Base-by-base conservation (phyloP, 2,888 invertebrate genomes). In the Megastigmus dorsalis region DNA sequence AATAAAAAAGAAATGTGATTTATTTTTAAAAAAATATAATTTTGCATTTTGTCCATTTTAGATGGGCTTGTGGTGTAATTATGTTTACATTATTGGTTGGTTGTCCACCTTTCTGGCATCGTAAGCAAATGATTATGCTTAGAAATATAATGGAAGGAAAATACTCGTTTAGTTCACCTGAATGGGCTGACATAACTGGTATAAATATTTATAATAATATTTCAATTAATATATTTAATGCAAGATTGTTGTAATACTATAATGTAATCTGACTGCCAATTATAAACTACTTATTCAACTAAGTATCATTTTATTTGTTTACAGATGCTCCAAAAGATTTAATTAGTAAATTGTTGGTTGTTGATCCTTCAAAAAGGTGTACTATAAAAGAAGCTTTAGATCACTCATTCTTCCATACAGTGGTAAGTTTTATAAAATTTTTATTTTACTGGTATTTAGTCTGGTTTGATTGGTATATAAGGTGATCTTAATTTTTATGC, bases 31-130 rank as follows among this genome's bases (percentile, higher is more conserved):
- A 57, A 45, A 3, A 36, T 66, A 23, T 50, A n/a, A 65, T 69
- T 20, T 55, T n/a, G 30, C 13, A 9, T 23, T 50, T 67, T 43
- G 36, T 73, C 33, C 36, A 63, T 78, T 81, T 67, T 89, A 97
- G 96, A 85, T 97, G 98, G 98, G 98, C 98, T 9, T 97, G 97
- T 88, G 98, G 99, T 71, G 99, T 99, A 76, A 98, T 99, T 82
- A 98, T 99, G 98, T 99, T 97, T 87, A 99, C 99, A 33, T 89
- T 99, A 92, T 89, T 99, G 79, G 98, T 98, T 45, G 99, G 99
- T 10, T 99, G 98, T 88, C 99, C 99, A 28, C 99, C 99, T 0
- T 99, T 99, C 90, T 99, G 99, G 97, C 98, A 99, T 89, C 92
- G 99, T 54, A 98, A 98, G 88, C 98, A 99, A 90, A 97, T 99